phyloP scores from a whole-genome alignment of 2,113 vertebrate genomes.

The Calonectris borealis region DNA sequence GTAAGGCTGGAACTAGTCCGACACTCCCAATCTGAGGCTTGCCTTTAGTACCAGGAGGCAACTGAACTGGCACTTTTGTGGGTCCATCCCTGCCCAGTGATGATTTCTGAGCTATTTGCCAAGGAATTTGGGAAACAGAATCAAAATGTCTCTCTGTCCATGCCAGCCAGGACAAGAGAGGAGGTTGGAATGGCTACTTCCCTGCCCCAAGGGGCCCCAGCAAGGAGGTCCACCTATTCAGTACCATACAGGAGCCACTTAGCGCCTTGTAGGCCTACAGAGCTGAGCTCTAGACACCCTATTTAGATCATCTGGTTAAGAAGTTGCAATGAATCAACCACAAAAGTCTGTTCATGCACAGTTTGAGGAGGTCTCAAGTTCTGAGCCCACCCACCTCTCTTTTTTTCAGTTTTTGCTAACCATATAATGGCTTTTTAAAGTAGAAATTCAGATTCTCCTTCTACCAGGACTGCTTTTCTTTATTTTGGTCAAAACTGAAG shows the following conservation, averaged over 20 bases:
- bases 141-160: accelerated
- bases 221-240: accelerated
- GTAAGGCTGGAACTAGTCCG: not conserved
- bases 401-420: not conserved
- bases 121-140: not conserved
- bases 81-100: not conserved
- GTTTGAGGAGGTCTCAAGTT: not conserved
- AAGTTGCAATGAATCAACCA: not conserved
- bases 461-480: not conserved
- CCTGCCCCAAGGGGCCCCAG: not conserved
- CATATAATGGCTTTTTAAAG: not conserved
- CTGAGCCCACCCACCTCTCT: not conserved
- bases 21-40: not conserved
- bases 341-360: not conserved
- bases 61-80: not conserved
- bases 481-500: slow-evolving; percentile 37
- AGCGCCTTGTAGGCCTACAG: not conserved
- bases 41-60: not conserved
- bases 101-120: not conserved
- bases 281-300: not conserved
- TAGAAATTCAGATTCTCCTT: not conserved
- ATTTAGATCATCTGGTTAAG: not conserved
- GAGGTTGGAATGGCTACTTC: not conserved
- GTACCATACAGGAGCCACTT: not conserved
- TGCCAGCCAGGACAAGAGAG: not conserved